A percentile compares a stretch with the other conserved stretches of the same genome.
Evolutionary conservation across 1,140 invertebrate species (phyloP).

Genomic region (Brachionus rubens): DNA sequence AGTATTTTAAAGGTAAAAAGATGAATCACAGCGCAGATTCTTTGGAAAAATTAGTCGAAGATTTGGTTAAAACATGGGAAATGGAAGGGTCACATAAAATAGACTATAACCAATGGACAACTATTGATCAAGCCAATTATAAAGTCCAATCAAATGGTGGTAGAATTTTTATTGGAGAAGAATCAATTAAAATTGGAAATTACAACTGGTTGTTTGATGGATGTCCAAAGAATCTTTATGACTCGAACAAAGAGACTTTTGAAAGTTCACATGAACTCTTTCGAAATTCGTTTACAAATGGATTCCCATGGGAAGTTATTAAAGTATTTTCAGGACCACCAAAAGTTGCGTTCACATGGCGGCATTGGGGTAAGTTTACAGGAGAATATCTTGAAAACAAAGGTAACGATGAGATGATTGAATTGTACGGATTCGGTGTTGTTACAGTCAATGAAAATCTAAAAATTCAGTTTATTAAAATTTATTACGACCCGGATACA

Average conservation of each 20-base stretch:
- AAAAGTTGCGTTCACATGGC: constrained; percentile 50
- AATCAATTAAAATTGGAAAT: constrained; percentile 49
- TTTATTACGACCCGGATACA: constrained; percentile 48
- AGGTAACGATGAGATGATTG: constrained; percentile 49
- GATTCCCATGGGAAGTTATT: constrained; percentile 51
- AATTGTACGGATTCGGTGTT: constrained; percentile 49
- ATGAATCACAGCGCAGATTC: constrained; percentile 48
- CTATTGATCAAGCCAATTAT: constrained; percentile 47
- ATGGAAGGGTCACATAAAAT: constrained; percentile 49
- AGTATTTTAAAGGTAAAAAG: constrained; percentile 48
- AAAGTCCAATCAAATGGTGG: constrained; percentile 48
- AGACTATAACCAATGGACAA: constrained; percentile 48
- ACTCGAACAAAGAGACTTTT: constrained; percentile 39
- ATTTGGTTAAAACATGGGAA: constrained; percentile 50
- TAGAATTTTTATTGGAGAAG: constrained; percentile 39
- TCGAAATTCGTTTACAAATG: constrained; percentile 47
- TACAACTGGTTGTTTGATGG: constrained; percentile 49
- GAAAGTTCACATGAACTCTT: constrained; percentile 49
- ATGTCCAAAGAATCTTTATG: constrained; percentile 47
- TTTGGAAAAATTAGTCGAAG: constrained; percentile 49
- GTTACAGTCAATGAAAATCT: constrained; percentile 49
- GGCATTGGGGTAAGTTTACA: constrained; percentile 50
- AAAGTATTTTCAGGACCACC: constrained; percentile 51
- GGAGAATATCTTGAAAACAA: constrained; percentile 47
- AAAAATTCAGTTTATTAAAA: constrained; percentile 49